Base-by-base conservation (phyloP, 2,888 invertebrate species). In the Priocnemis perturbator region DNA sequence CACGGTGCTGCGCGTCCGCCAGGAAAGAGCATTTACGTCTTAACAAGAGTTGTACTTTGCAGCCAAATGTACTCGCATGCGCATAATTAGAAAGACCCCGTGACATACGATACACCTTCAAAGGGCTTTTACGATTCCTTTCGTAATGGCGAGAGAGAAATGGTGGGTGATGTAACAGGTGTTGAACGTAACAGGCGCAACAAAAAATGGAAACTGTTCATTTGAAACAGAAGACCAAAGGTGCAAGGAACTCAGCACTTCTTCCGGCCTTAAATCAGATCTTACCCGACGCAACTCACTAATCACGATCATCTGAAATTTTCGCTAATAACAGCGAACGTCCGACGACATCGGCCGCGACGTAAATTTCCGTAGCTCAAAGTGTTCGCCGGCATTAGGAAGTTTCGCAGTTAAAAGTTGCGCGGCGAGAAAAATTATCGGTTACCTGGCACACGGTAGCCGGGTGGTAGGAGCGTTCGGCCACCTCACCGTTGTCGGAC, bases 1-100 rank as follows among this genome's bases (percentile, higher is more conserved):
- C 64, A 61, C 55, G 67, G 60, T 45, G 57, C 14, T 48, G 66
- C 50, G 20, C 64, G 26, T 53, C 47, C 20, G 63, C 30, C 58
- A 37, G 70, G 58, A 63, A 66, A 48, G 30, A 55, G 67, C 63
- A 26, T 67, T 73, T 63, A 66, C 56, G 64, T 67, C 63, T 73
- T 73, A 73, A 72, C 72, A 58, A 70, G 58, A 58, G 61, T 64
- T 59, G 56, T 59, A 70, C 48, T 58, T 64, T 23, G 62, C 69
- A 59, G 64, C 60, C 58, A 5, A 45, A n/a, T 5, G 48, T 55
- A 50, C 58, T 67, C 64, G 57, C 56, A 56, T 50, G 56, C 57
- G 14, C 56, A 52, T 69, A 71, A 68, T 64, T 71, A 44, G 58
- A 58, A 61, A 68, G 58, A 17, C 50, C 3, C 1, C 1, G n/a